Evolutionary conservation across 1,140 invertebrate species (phyloP), one percentile per base, ranked within the genome.

Genomic region (Camponotus pennsylvanicus): DNA sequence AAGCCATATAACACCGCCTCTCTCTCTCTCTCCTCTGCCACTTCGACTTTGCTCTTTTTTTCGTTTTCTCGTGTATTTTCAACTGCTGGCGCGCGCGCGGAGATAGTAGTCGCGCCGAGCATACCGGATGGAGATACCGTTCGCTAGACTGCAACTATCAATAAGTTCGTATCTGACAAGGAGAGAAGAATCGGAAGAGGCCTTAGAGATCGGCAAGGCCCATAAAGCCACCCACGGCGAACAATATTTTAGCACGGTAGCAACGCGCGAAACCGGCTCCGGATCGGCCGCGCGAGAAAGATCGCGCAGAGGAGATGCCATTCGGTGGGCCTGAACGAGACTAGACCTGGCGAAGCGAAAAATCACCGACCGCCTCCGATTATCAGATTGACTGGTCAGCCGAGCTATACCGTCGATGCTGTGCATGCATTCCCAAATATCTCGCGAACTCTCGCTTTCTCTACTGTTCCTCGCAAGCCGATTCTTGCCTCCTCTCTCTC

Each of bases 221-320:
- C 91, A 93, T 93, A 93, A 92, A 93, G 87, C 94, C 94, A 94
- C 94, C 93, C 93, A 94, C 93, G 91, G 90, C 79, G 93, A 94
- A 92, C 89, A 92, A 94, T 94, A 94, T 93, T 94, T 94, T 93
- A 93, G 92, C 90, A 92, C 94, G 87, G 93, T 94, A 94, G 94
- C 93, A 90, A 92, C 89, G 91, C 91, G 83, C 89, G 89, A 92
- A 93, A 92, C 93, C 92, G 90, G 91, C 92, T 92, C 77, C 87
- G 66, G 76, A 73, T 77, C 77, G 77, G 64, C 59, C 55, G 49
- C 37, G 55, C 45, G 87, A 77, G 76, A 49, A 75, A 57, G 82
- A 85, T 85, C 67, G 73, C 45, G 73, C 7, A 32, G 73, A 66
- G 15, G 45, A 71, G 37, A 37, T 66, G 40, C 71, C 88, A 45